Evolutionary conservation across 2,113 vertebrate genomes (phyloP), one percentile per base, ranked within the genome.

Genomic region (Brachirus orientalis): DNA sequence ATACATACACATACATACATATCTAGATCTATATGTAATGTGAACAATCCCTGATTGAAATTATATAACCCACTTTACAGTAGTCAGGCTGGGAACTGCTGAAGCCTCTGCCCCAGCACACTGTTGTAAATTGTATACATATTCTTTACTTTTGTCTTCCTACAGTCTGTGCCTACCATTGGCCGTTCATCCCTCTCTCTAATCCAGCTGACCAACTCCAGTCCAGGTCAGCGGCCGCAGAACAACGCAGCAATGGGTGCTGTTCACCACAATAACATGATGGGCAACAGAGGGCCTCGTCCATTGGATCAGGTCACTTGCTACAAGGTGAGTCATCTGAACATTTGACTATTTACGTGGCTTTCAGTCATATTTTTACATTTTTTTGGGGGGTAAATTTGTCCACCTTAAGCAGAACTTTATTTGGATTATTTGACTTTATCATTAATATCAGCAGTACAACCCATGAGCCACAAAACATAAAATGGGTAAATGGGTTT

Each of bases 291-390:
- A 84, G 97, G 97, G 58, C 96, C 97, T 41, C 93, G 98, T 50
- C 98, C 98, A 0, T 78, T 99, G 89, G 98, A 99, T 86, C 98
- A 99, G 90, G 98, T 99, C 90, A 99, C 98, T 8, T 99, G 98
- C 89, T 99, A 98, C 84, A 99, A 99, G 95, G 97, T 97, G 86
- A 94, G 69, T 22, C 10, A 0, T 10, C 47, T 40, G 9, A 35
- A 10, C 14, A 52, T 10, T 9, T 7, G 12, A 20, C 44, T 35
- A 13, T 4, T 18, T n/a, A n/a, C n/a, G n/a, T n/a, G n/a, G n/a
- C n/a, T n/a, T n/a, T n/a, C n/a, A 12, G 11, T 53, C 6, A 22
- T 3, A 3, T 28, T 22, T n/a, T 16, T 22, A 53, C 8, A 53
- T 14, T 7, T 9, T n/a, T 53, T 10, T 16, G 4, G 37, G 18